phyloP scores from a whole-genome alignment of 2,797 vertebrate species.

The Pitangus sulphuratus region DNA sequence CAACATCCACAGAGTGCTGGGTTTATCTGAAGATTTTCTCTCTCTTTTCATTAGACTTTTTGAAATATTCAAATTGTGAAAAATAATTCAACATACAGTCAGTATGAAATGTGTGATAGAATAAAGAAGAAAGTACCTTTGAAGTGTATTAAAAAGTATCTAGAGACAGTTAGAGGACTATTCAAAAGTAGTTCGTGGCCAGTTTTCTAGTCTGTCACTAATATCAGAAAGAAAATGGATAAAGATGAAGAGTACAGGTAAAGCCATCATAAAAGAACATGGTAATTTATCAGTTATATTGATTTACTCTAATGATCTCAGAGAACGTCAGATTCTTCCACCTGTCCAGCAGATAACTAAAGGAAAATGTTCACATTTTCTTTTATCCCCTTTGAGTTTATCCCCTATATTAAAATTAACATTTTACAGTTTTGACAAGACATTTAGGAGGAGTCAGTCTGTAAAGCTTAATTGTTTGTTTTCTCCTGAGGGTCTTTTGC shows the following conservation, averaged over 20 bases:
- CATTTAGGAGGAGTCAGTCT: neutral
- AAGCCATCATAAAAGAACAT: neutral
- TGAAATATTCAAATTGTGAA: neutral
- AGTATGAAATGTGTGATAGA: neutral
- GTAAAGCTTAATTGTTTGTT: slow-evolving; percentile 12
- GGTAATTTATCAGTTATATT: neutral
- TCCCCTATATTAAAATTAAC: neutral
- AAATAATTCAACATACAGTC: neutral
- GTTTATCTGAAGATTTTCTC: neutral
- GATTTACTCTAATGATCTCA: neutral
- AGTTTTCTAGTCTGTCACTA: neutral
- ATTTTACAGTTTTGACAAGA: neutral
- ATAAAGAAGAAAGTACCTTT: neutral
- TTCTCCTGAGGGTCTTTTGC: neutral
- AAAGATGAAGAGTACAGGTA: neutral
- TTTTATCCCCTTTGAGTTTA: neutral
- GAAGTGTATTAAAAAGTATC: neutral
- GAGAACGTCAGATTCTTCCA: neutral
- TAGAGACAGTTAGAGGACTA: neutral
- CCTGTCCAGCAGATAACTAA: neutral
- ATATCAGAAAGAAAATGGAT: neutral
- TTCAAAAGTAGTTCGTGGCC: neutral
- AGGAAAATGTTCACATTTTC: neutral
- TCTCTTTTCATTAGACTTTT: neutral
- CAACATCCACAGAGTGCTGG: neutral